Base-by-base conservation (phyloP, 2,797 vertebrate genomes). In the Bryconaethiops microstoma region DNA sequence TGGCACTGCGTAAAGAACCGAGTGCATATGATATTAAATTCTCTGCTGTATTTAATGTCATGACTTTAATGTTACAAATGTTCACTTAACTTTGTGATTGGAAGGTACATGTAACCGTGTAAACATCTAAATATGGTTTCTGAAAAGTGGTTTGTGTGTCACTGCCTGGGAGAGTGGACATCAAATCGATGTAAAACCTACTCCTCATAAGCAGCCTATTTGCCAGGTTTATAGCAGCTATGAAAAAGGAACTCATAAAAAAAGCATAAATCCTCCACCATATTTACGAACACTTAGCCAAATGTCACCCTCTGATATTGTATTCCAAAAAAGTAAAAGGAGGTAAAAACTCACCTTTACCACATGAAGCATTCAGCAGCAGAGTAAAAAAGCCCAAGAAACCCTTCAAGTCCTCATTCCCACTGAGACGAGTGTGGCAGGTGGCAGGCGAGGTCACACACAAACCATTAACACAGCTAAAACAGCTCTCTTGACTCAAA, bases 151-250 rank as follows among this genome's bases (percentile, higher is more conserved):
- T 16, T 45, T 16, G 39, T 40, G 54, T 16, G 29, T 59, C 54
- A 5, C 54, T 21, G 39, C 52, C 54, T 23, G 25, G 17, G 29
- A 74, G 52, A 57, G 8, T 52, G 50, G 39, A 60, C 35, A 42
- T 40, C 23, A 73, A 35, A 55, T 40, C 35, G 4, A 59, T 62
- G 42, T 50, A 25, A 60, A 67, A 75, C 52, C 10, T 62, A 35
- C 40, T 68, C 16, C 71, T 59, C 29, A 35, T 69, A 75, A 69
- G 70, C 9, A 23, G 64, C n/a, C 73, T 45, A 50, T 76, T 60
- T 76, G 25, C 64, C 54, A 52, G 25, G 29, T 81, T 81, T 76
- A 63, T 69, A 76, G 67, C n/a, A 16, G 65, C 57, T 8, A 21
- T 25, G 55, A 70, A 70, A 5, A 39, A 70, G 25, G 64, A 70